Percentiles rank a stretch among this genome's conserved stretches.
Evolutionary conservation across 2,888 invertebrate species (phyloP).

Genomic region (Parnassius glacialis): DNA sequence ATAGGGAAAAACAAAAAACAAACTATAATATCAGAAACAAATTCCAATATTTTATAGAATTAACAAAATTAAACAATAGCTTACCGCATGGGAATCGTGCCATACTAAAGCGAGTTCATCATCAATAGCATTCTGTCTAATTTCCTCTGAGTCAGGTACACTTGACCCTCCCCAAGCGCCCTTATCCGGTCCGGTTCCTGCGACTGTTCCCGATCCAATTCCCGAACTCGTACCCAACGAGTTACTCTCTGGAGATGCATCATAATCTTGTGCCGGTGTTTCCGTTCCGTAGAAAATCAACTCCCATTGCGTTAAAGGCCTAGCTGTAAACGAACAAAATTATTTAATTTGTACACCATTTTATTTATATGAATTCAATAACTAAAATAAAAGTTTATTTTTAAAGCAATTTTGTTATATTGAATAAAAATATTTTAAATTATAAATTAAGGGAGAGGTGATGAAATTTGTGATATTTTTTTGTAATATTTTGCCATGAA

Average conservation of each 20-base stretch:
- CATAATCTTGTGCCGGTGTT: constrained; percentile 79
- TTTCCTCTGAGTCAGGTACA: constrained; percentile 66
- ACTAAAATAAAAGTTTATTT: too few relatives aligned
- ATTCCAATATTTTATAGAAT: too few relatives aligned
- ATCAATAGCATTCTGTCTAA: constrained; percentile 82
- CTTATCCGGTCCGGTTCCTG: constrained; percentile 36
- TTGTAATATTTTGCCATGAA: too few relatives aligned
- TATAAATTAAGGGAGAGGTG: too few relatives aligned
- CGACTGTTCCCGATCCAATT: constrained; percentile 37
- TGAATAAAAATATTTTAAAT: too few relatives aligned
- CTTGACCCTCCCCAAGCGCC: constrained; percentile 45
- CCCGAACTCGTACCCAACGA: constrained; percentile 59
- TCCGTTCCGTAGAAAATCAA: constrained; percentile 91
- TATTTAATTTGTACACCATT: too few relatives aligned
- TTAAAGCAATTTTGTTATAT: too few relatives aligned
- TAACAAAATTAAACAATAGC: constrained; percentile 23
- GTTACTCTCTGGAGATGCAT: constrained; percentile 83
- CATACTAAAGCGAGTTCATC: constrained; percentile 80
- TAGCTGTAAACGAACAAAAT: constrained; percentile 52
- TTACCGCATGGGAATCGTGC: constrained; percentile 84
- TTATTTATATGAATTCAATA: too few relatives aligned
- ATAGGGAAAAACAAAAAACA: too few relatives aligned
- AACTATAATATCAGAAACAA: too few relatives aligned
- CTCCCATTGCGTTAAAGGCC: constrained; percentile 87
- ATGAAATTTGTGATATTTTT: too few relatives aligned